Conservation (phyloP, 2,113 vertebrate species). For the Chloropsis cyanopogon region DNA sequence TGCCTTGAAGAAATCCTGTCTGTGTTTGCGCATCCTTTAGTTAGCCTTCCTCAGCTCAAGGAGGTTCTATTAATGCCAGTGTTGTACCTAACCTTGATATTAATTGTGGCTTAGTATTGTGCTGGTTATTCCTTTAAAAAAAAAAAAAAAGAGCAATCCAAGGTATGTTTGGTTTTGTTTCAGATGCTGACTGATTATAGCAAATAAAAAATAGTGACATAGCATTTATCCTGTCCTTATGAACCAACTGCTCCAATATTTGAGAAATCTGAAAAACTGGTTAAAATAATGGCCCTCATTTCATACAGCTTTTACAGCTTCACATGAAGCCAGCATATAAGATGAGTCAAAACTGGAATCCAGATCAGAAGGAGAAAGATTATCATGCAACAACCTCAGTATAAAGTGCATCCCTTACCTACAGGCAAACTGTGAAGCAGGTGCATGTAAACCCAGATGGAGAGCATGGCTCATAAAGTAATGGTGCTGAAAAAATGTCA, state of each 20-base stretch:
- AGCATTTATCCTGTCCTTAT: not conserved
- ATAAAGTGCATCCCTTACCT: not conserved
- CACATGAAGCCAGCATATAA: not conserved
- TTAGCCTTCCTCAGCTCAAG: not conserved
- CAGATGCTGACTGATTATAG: not conserved
- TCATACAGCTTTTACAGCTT: not conserved
- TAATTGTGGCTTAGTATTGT: not conserved
- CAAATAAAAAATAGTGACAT: not conserved
- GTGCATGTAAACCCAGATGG: not conserved
- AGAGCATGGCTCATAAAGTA: not conserved
- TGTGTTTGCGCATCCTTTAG: not conserved
- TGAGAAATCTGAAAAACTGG: not conserved
- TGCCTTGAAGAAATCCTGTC: not conserved
- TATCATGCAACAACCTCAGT: not conserved
- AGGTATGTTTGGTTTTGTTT: not conserved
- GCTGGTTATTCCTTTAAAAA: not conserved
- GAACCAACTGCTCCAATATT: not conserved
- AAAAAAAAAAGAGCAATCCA: not conserved
- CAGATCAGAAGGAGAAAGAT: not conserved
- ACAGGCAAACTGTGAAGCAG: not conserved
- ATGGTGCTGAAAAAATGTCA: not conserved
- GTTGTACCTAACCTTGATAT: not conserved
- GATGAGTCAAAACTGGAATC: not conserved
- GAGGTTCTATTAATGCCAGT: not conserved
- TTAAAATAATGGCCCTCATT: not conserved